phyloP scores from a whole-genome alignment of 2,113 vertebrate genomes.

The Pithys albifrons region DNA sequence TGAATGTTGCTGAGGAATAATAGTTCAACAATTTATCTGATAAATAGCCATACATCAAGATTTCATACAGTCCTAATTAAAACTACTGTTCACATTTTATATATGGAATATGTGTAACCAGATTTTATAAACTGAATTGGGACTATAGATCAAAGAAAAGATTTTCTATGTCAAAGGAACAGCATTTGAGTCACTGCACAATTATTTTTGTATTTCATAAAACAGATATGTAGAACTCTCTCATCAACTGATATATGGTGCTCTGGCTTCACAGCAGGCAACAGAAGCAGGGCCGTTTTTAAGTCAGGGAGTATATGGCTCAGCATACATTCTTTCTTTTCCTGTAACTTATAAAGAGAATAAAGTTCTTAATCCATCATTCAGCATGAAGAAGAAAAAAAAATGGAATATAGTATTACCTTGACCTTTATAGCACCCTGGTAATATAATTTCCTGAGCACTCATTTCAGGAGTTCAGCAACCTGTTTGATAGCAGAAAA shows the following conservation, averaged over 20 bases:
- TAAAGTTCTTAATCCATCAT: neutral
- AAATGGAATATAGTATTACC: neutral
- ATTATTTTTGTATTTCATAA: slow-evolving; percentile 11
- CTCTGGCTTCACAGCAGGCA: neutral
- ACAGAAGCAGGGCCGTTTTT: neutral
- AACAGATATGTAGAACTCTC: neutral
- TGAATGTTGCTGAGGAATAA: neutral
- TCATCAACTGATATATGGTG: neutral
- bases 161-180: neutral
- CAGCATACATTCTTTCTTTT: neutral
- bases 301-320: neutral
- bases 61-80: slow-evolving; percentile 27
- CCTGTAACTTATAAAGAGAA: neutral
- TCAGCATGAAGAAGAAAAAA: neutral
- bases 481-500: neutral
- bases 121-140: neutral
- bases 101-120: neutral
- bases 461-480: neutral
- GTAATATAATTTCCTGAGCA: neutral
- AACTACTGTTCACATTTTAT: neutral
- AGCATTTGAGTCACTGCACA: neutral
- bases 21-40: neutral
- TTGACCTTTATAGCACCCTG: slow-evolving; percentile 12
- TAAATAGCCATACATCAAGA: neutral
- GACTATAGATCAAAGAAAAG: neutral